phyloP scores from a whole-genome alignment of 2,888 invertebrate species.

The Pterobdella sp. region DNA sequence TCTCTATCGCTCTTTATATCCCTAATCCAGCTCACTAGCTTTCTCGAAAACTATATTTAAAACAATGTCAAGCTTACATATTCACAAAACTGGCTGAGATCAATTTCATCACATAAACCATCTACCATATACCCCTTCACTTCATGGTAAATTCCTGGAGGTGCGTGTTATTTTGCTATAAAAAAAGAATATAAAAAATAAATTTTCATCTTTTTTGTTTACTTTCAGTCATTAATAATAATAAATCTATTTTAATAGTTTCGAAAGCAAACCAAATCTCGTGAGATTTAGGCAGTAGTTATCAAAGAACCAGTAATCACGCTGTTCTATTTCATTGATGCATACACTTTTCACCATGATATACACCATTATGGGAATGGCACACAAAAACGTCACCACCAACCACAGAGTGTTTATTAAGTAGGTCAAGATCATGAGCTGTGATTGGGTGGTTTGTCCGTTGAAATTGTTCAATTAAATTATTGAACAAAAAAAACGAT shows the following conservation, averaged over 20 bases:
- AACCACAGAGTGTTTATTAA: slow-evolving; percentile 47
- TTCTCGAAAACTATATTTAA: no score
- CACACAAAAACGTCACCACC: slow-evolving; percentile 42
- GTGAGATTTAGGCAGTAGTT: slow-evolving; percentile 46
- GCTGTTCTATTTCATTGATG: slow-evolving; percentile 43
- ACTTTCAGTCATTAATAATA: no score
- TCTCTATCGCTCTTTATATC: no score
- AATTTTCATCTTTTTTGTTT: no score
- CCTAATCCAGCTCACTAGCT: no score
- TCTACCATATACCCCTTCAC: slow-evolving; percentile 34
- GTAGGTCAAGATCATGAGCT: slow-evolving; percentile 48
- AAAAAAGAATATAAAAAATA: no score
- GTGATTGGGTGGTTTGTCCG: slow-evolving; percentile 25
- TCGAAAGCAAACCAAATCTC: slow-evolving; percentile 47
- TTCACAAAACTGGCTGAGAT: slow-evolving; percentile 40
- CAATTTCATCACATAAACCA: slow-evolving; percentile 42
- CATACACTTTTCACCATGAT: slow-evolving; percentile 44
- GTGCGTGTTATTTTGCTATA: not conserved
- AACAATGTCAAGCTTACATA: slow-evolving; percentile 35
- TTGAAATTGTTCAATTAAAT: not conserved
- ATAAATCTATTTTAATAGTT: no score
- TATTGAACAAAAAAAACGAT: no score
- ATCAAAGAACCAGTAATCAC: slow-evolving; percentile 39
- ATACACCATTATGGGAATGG: slow-evolving; percentile 46
- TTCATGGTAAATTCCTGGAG: slow-evolving; percentile 37